These are phyloP conservation scores for Heliothis virescens DNA, from an alignment of 1,140 invertebrate species.

Conservation along the genomic window DNA sequence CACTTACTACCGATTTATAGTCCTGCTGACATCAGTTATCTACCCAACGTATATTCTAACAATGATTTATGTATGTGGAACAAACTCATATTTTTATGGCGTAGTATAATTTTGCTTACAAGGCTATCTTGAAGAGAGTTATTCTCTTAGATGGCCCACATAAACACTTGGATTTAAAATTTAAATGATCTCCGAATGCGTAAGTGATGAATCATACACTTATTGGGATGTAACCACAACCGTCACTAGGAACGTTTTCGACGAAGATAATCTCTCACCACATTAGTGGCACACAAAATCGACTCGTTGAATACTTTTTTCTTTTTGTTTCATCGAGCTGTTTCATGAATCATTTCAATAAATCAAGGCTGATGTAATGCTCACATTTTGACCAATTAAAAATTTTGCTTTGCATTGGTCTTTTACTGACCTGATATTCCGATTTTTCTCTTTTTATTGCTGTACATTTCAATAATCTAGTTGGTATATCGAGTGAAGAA, in stretches of 20 bases:
- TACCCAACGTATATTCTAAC: conserved; percentile 38
- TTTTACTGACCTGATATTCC: conserved; percentile 30
- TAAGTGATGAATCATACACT: conserved; percentile 52
- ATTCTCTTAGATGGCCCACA: conserved; percentile 36
- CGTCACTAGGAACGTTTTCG: conserved; percentile 47
- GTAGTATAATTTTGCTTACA: conserved; percentile 9
- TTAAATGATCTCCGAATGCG: conserved; percentile 53
- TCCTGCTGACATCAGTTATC: conserved; percentile 54
- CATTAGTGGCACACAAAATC: conserved; percentile 22
- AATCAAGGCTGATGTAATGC: not conserved
- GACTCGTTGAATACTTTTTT: not conserved
- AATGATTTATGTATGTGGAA: conserved; percentile 25
- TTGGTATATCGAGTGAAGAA: conserved; percentile 12
- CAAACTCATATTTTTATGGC: not conserved
- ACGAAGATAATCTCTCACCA: conserved; percentile 23
- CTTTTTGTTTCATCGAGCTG: not conserved
- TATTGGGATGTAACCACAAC: conserved; percentile 36
- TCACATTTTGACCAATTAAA: conserved; percentile 5
- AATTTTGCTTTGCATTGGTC: not conserved
- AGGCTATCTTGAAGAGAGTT: conserved; percentile 14
- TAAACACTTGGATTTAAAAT: conserved; percentile 53
- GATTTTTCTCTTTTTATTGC: conserved; percentile 49
- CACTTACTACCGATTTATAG: conserved; percentile 66
- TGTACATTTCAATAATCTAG: conserved; percentile 40
- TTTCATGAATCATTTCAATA: conserved; percentile 9